Percentiles rank a stretch among this genome's conserved stretches.
Evolutionary conservation across 2,797 vertebrate species (phyloP).

Genomic region (Pelodytes ibericus): DNA sequence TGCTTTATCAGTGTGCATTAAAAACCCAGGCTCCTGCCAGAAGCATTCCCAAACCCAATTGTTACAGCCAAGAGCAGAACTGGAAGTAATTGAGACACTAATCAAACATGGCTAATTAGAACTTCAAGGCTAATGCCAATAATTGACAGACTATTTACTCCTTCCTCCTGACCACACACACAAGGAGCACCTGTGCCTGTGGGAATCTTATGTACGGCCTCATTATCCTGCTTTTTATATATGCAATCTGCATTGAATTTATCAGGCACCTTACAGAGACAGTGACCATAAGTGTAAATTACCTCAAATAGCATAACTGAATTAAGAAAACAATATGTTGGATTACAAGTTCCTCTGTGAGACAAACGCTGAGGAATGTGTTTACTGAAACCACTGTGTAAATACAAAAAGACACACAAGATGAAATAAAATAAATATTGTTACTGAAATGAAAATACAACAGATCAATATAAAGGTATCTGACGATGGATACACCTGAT

Average conservation of each 20-base stretch:
- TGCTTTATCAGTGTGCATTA: slow-evolving; percentile 46
- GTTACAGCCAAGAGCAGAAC: slow-evolving; percentile 43
- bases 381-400: no score
- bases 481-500: no score
- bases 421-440: no score
- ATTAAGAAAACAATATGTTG: not conserved
- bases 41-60: slow-evolving; percentile 20
- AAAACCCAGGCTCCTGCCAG: slow-evolving; percentile 33
- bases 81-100: slow-evolving; percentile 48
- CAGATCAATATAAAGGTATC: no score
- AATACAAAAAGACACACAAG: no score
- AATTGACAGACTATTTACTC: slow-evolving; percentile 31
- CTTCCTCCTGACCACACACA: slow-evolving; percentile 44
- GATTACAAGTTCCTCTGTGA: no score
- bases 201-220: not conserved
- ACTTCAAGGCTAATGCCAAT: slow-evolving; percentile 50
- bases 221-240: not conserved
- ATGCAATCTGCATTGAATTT: not conserved
- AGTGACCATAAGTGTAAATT: not conserved
- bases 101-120: slow-evolving; percentile 45
- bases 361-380: not conserved
- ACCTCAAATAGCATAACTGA: not conserved
- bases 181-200: slow-evolving; percentile 37
- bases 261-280: not conserved
- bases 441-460: no score